phyloP scores from a whole-genome alignment of 1,140 invertebrate species.

The Lasioglossum baleicum region DNA sequence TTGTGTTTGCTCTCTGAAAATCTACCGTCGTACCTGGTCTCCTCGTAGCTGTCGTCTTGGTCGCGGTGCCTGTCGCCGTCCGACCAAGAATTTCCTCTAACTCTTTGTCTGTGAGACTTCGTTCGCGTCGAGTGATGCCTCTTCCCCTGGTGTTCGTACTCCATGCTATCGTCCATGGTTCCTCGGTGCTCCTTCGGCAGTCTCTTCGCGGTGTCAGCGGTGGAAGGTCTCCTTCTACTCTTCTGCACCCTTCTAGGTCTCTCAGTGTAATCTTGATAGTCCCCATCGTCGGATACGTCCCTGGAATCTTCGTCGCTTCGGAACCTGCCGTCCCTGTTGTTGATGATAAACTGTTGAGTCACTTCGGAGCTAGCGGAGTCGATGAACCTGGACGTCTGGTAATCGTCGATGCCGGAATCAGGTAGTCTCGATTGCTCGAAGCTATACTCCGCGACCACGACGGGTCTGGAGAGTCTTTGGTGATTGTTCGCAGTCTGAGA shows the following conservation, averaged over 20 bases:
- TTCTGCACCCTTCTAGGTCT: slow-evolving; percentile 69
- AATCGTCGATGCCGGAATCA: not conserved
- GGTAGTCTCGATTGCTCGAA: slow-evolving; percentile 25
- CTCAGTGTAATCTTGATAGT: slow-evolving; percentile 72
- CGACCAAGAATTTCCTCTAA: slow-evolving; percentile 64
- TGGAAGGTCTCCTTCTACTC: slow-evolving; percentile 65
- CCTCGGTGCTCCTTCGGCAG: slow-evolving; percentile 72
- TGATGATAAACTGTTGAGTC: slow-evolving; percentile 34
- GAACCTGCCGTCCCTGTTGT: slow-evolving; percentile 48
- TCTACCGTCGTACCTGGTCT: slow-evolving; percentile 35
- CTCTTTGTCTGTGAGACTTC: slow-evolving; percentile 63
- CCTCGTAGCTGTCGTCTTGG: slow-evolving; percentile 61
- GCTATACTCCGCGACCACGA: slow-evolving; percentile 66
- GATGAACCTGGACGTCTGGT: slow-evolving; percentile 28
- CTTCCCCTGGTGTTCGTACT: slow-evolving; percentile 60
- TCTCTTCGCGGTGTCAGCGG: slow-evolving; percentile 57
- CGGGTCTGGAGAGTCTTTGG: slow-evolving; percentile 57
- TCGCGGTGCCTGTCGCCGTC: slow-evolving; percentile 59
- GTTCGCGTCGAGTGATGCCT: slow-evolving; percentile 48
- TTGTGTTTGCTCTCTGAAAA: slow-evolving; percentile 35
- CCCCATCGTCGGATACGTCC: slow-evolving; percentile 67
- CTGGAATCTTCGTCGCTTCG: slow-evolving; percentile 68
- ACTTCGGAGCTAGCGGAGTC: slow-evolving; percentile 24
- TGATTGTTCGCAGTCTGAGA: slow-evolving; percentile 13
- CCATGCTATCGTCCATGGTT: slow-evolving; percentile 47